Base-by-base conservation (phyloP, 2,113 vertebrate genomes). In the Chloropsis hardwickii region DNA sequence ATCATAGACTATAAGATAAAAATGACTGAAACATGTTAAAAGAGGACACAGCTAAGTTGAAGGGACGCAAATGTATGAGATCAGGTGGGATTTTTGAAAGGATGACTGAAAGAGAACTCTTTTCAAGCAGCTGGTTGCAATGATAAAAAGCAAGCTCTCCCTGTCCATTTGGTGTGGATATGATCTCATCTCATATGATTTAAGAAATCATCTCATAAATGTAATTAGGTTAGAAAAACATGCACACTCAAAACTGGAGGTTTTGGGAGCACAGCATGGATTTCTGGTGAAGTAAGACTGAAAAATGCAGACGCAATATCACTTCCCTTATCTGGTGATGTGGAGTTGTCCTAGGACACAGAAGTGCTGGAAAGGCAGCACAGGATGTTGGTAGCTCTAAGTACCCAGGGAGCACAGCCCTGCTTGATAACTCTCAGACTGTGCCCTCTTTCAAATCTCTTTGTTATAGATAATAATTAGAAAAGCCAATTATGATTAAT, bases 141-240 rank as follows among this genome's bases (percentile, higher is more conserved):
- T 69, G 93, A 92, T 91, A 62, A 90, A 96, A 96, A 73, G n/a
- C 65, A 93, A 93, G 65, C 39, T 92, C 48, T 62, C 90, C 61
- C 93, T 88, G 40, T 73, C 54, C 54, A 37, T 81, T 95, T 86
- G 66, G 37, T 67, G 33, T 88, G 93, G 94, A 88, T 96, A 80
- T 90, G 95, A 94, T 85, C 76, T 96, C 95, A 96, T 95, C 70
- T 95, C 94, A 97, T 76, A 84, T 94, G 85, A 76, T 82, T 96
- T 93, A 84, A 95, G 79, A 69, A 96, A 94, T 88, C 33, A 2
- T 50, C 65, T 94, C 14, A 12, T 65, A 96, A 97, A 94, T 62
- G 39, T 88, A 96, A 96, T 95, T 92, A 92, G 28, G 77, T 84
- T 91, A 81, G 87, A 81, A 95, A 96, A 96, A 83, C 56, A 92